phyloP scores from a whole-genome alignment of 2,113 vertebrate genomes.

The Numenius arquata region DNA sequence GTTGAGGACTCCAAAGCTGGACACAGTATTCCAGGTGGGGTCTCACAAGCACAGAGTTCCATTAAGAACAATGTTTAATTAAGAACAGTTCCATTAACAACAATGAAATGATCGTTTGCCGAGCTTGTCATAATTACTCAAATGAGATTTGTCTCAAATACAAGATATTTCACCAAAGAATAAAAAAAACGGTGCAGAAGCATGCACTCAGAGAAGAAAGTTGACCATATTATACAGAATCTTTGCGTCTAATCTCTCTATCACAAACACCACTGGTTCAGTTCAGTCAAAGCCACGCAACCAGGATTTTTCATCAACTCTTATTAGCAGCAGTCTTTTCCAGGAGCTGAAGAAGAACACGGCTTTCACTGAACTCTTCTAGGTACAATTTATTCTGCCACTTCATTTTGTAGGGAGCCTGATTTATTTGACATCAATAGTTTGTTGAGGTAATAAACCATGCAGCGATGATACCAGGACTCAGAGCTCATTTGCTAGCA shows the following conservation, averaged over 20 bases:
- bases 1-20: too few relatives aligned
- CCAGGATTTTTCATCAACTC: slow-evolving; percentile 25
- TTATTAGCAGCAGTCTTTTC: not conserved
- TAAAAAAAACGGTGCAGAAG: not conserved
- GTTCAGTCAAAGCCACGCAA: not conserved
- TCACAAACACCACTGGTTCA: not conserved
- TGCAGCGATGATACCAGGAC: slow-evolving; percentile 35
- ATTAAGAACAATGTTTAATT: too few relatives aligned
- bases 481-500: slow-evolving; percentile 61
- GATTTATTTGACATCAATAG: slow-evolving; percentile 60
- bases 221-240: not conserved
- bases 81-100: not conserved
- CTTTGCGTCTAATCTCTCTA: not conserved
- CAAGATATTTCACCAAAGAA: not conserved
- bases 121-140: not conserved
- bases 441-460: slow-evolving; percentile 66
- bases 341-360: slow-evolving; percentile 13
- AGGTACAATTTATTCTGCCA: slow-evolving; percentile 53
- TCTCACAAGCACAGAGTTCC: too few relatives aligned
- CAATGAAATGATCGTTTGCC: not conserved
- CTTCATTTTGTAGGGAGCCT: slow-evolving; percentile 39
- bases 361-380: slow-evolving; percentile 20
- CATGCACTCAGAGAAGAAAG: not conserved
- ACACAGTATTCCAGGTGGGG: too few relatives aligned
- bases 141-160: not conserved